phyloP scores from a whole-genome alignment of 1,140 invertebrate species.

The Drosophila saltans region DNA sequence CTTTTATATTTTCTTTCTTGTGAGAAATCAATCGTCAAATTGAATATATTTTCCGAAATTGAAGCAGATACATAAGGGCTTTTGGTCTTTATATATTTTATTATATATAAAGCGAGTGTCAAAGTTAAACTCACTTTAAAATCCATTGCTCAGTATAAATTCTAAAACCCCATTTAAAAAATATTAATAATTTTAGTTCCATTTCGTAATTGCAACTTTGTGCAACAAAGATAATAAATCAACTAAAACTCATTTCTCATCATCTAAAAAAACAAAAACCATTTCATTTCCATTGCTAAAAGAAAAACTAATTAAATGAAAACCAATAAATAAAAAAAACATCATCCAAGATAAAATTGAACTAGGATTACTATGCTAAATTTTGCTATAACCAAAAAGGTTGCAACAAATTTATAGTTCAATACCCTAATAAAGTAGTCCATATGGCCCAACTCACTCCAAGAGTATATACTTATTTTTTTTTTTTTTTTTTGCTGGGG shows the following conservation, averaged over 20 bases:
- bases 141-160: no score
- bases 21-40: no score
- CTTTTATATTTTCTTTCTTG: no score
- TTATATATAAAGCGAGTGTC: no score
- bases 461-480: background rate
- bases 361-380: no score
- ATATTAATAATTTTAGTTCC: background rate
- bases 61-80: no score
- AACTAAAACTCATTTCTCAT: background rate
- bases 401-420: background rate
- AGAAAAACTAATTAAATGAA: background rate
- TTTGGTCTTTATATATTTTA: no score
- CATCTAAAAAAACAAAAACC: background rate
- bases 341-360: background rate
- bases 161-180: no score
- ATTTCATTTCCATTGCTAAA: no score
- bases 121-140: no score
- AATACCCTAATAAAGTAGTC: background rate
- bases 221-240: slow-evolving; percentile 57
- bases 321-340: background rate
- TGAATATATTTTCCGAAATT: no score
- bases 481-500: background rate
- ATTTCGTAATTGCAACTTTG: background rate
- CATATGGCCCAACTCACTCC: background rate
- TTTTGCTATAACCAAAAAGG: no score